Base-by-base conservation (phyloP, 2,797 vertebrate species). In the Geotrypetes seraphini region DNA sequence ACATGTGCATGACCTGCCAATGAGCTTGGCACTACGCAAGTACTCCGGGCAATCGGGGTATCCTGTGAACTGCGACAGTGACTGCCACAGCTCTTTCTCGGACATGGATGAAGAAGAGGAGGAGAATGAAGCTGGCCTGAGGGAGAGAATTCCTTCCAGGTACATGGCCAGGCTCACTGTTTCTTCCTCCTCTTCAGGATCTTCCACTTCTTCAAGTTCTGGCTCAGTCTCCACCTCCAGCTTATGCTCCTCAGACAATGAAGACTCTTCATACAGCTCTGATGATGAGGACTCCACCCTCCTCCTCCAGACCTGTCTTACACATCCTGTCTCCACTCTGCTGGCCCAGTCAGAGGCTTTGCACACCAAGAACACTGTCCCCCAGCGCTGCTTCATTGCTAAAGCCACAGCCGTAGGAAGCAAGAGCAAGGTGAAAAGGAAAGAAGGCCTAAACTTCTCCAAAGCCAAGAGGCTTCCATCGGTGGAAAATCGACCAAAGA, bases 171-270 rank as follows among this genome's bases (percentile, higher is more conserved):
- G 86, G 31, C 86, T 94, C 5, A 78, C 91, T 0, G 76, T 86
- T 37, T 96, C 92, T 7, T 96, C 92, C 11, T 92, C 94, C 0
- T 97, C 93, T 3, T 96, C 95, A 1, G 86, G 77, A 6, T 96
- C 94, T 0, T 95, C 92, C 36, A 90, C 90, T 6, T 90, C 92
- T 2, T 96, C 94, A 18, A 92, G 87, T 39, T 97, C 94, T 0
- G 92, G 91, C 35, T 96, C 94, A 16, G 37, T 90, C 53, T 96
- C 92, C 52, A 93, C 91, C 15, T 97, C 95, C n/a, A 94, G 91
- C 49, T 71, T 96, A 53, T 97, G 89, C 62, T 97, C 95, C 26
- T 93, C 94, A 0, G 92, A 97, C 54, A 96, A 98, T 0, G 95
- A 97, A 47, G 93, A 90, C n/a, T 95, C 92, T 2, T 95, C 94